phyloP scores from a whole-genome alignment of 2,797 vertebrate genomes.

The Mormyrops attenuatus region DNA sequence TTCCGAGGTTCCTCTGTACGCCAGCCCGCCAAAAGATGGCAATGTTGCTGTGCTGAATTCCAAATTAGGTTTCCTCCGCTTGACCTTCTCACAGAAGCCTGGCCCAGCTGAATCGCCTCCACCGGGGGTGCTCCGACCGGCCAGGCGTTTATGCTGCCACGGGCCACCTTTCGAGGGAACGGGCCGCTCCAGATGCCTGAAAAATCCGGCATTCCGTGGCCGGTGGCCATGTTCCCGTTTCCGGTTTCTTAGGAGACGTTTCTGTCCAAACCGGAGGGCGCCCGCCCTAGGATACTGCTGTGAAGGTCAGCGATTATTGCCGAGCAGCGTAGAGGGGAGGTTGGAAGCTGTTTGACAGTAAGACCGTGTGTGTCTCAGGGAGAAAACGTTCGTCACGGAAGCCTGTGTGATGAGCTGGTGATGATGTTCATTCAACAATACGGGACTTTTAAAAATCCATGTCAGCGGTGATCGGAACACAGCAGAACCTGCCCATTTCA shows the following conservation, averaged over 20 bases:
- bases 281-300: background rate
- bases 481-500: background rate
- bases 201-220: conserved; percentile 54
- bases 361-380: background rate
- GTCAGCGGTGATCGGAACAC: background rate
- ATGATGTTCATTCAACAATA: background rate
- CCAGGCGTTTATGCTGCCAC: conserved; percentile 21
- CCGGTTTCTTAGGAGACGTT: background rate
- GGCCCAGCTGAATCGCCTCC: conserved; percentile 38
- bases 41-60: conserved; percentile 73
- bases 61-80: conserved; percentile 37
- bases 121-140: background rate
- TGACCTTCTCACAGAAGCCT: conserved; percentile 35
- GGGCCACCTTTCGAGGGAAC: background rate
- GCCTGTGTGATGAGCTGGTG: background rate
- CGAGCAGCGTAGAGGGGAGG: background rate
- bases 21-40: conserved; percentile 72
- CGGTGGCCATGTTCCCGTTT: conserved; percentile 31
- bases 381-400: background rate
- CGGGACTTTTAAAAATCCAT: background rate
- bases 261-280: conserved; percentile 41
- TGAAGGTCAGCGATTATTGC: background rate
- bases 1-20: conserved; percentile 35
- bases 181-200: conserved; percentile 17
- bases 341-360: background rate